These are phyloP conservation scores for Ceratotherium simum DNA, from an alignment of 2,113 vertebrate genomes.

Conservation along the genomic window DNA sequence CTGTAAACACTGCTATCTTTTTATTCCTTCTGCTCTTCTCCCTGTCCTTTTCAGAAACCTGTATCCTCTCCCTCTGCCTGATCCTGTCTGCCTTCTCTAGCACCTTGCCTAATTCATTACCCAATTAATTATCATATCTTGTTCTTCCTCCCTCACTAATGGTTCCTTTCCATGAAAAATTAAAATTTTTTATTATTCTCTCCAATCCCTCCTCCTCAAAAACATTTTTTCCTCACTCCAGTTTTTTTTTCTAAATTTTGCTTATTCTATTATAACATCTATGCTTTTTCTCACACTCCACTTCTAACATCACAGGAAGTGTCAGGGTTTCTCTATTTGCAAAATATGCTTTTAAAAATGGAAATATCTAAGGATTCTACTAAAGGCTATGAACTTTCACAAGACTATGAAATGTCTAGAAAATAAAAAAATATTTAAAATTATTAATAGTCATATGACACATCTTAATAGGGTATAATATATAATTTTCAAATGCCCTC, in stretches of 20 bases:
- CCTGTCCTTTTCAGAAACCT: background rate
- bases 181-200: background rate
- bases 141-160: background rate
- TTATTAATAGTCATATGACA: background rate
- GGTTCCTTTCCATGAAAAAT: background rate
- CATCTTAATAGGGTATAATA: background rate
- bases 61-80: rapidly evolving
- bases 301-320: background rate
- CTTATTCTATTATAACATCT: background rate
- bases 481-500: background rate
- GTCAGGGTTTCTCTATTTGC: background rate
- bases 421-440: background rate
- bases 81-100: rapidly evolving
- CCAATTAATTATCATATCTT: background rate
- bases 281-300: background rate
- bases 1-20: background rate
- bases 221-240: background rate
- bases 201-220: background rate
- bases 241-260: background rate
- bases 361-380: background rate
- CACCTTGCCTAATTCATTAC: background rate
- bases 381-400: background rate
- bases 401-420: background rate
- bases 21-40: background rate
- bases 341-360: background rate